Conservation (phyloP, 2,113 vertebrate genomes). For the Prochilodus magdalenae region DNA sequence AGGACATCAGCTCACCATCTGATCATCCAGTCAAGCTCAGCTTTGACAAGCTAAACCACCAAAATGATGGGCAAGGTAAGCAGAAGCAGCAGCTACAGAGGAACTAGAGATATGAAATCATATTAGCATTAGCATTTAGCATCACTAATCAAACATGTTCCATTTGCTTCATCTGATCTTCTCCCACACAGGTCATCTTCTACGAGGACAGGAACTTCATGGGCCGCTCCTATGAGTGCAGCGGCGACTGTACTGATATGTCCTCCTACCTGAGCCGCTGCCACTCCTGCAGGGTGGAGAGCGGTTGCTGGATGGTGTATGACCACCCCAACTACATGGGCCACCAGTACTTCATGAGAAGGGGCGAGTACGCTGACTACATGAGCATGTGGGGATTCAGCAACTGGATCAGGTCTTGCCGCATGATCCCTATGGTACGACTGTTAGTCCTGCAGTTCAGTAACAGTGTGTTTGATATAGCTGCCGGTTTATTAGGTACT, state of each 20-base stretch:
- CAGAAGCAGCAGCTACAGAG: no score
- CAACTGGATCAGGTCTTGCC: slow-evolving; percentile 23
- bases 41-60: no score
- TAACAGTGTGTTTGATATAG: not conserved
- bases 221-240: slow-evolving; percentile 72
- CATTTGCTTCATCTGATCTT: no score
- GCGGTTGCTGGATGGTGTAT: slow-evolving; percentile 72
- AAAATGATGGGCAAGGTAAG: no score
- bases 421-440: slow-evolving; percentile 20
- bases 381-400: slow-evolving; percentile 29
- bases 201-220: slow-evolving; percentile 74
- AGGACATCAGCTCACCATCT: no score
- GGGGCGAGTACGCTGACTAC: slow-evolving; percentile 58
- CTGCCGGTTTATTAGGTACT: not conserved
- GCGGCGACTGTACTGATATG: slow-evolving; percentile 65
- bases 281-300: slow-evolving; percentile 66
- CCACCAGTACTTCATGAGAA: slow-evolving; percentile 73
- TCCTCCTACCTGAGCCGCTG: slow-evolving; percentile 66
- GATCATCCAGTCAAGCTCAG: no score
- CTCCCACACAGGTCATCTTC: slow-evolving; percentile 66
- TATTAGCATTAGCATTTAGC: no score
- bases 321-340: slow-evolving; percentile 68
- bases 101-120: no score
- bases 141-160: no score
- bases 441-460: no score